Percentiles rank a stretch among this genome's conserved stretches.
Conservation (phyloP, 2,888 invertebrate species). For the Vanessa cardui region DNA sequence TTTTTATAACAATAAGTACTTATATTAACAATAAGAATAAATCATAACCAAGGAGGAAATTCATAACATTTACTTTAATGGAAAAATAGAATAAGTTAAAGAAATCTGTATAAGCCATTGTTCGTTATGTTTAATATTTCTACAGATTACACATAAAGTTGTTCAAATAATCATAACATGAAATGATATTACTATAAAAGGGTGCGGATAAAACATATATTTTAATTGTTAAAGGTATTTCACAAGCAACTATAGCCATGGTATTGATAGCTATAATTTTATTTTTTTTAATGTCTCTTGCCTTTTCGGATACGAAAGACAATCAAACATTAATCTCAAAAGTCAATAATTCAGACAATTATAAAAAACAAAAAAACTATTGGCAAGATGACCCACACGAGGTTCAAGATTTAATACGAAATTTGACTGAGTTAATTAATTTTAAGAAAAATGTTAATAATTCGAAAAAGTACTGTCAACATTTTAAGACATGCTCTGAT, state of each 20-base stretch:
- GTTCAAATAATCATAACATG: slow-evolving; percentile 11
- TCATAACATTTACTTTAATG: slow-evolving; percentile 23
- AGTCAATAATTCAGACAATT: neutral
- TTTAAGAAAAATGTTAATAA: neutral
- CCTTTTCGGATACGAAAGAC: neutral
- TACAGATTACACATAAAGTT: slow-evolving; percentile 9
- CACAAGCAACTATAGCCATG: slow-evolving; percentile 5
- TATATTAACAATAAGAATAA: slow-evolving; percentile 3
- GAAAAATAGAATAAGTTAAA: slow-evolving; percentile 20
- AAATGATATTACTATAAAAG: slow-evolving; percentile 15
- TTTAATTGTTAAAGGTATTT: slow-evolving; percentile 4
- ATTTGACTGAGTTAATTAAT: neutral
- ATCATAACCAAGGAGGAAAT: slow-evolving; percentile 11
- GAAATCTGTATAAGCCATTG: slow-evolving; percentile 24
- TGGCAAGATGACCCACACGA: neutral
- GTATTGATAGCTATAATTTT: neutral
- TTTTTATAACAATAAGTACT: too few relatives aligned
- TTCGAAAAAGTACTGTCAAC: slow-evolving; percentile 42
- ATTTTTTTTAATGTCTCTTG: neutral
- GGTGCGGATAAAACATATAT: neutral
- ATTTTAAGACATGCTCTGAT: slow-evolving; percentile 49
- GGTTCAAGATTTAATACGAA: neutral
- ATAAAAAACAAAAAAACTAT: neutral
- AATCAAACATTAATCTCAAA: neutral
- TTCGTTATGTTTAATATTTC: slow-evolving; percentile 28